Evolutionary conservation across 1,140 invertebrate species (phyloP).

Genomic region (Achatina immaculata): DNA sequence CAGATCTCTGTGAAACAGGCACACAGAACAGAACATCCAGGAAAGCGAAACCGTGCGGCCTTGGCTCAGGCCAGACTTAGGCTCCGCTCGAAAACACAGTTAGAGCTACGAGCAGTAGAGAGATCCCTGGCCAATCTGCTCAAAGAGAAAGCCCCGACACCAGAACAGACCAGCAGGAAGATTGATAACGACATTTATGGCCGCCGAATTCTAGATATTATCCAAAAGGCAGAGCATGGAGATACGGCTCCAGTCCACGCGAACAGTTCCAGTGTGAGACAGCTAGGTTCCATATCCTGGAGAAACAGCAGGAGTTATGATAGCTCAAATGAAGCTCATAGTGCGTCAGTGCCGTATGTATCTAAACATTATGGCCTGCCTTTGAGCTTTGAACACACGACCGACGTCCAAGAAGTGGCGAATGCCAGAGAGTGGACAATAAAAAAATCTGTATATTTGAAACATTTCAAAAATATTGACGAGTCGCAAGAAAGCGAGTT

Average conservation of each 20-base stretch:
- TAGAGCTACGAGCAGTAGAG: constrained; percentile 16
- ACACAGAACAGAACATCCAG: not conserved
- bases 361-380: not conserved
- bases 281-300: no score
- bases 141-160: constrained; percentile 8
- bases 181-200: constrained; percentile 13
- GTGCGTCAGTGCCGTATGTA: no score
- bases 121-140: not conserved
- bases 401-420: not conserved
- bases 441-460: not conserved
- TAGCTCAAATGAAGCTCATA: no score
- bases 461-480: constrained; percentile 11
- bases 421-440: not conserved
- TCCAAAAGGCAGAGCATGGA: not conserved
- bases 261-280: not conserved
- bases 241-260: no score
- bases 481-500: not conserved
- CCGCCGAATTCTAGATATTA: constrained; percentile 1
- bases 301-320: no score
- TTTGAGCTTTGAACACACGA: not conserved
- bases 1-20: not conserved
- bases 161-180: not conserved
- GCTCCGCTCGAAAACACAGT: not conserved
- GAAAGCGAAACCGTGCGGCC: not conserved
- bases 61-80: not conserved